These are phyloP conservation scores for Actenoides lindsayi DNA, from an alignment of 2,113 vertebrate genomes.

Conservation along the genomic window DNA sequence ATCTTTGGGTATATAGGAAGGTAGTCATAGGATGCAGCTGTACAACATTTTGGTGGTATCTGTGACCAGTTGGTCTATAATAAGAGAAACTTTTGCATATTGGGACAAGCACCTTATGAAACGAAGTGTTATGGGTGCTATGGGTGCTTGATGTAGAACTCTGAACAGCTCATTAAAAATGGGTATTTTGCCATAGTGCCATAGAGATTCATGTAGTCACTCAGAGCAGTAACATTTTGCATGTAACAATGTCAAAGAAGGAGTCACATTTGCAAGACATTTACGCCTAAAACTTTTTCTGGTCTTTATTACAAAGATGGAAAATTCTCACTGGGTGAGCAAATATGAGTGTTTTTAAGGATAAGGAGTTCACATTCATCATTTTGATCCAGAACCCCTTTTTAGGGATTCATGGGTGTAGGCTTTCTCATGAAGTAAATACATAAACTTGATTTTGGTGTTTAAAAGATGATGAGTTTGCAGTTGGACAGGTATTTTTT, in stretches of 20 bases:
- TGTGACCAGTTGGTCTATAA: too few relatives aligned
- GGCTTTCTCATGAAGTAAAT: background rate
- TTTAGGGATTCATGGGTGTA: background rate
- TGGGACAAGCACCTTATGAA: too few relatives aligned
- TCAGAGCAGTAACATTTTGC: background rate
- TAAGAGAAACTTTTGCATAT: too few relatives aligned
- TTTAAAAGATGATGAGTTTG: background rate
- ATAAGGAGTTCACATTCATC: background rate
- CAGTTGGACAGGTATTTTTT: background rate
- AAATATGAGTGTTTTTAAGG: background rate
- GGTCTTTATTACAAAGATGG: background rate
- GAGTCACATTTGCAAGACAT: background rate
- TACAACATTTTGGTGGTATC: too few relatives aligned
- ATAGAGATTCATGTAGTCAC: too few relatives aligned
- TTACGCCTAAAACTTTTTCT: background rate
- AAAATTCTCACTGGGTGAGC: background rate
- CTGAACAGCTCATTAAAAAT: too few relatives aligned
- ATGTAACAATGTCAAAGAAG: background rate
- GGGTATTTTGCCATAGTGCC: too few relatives aligned
- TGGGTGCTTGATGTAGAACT: too few relatives aligned
- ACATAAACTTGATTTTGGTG: background rate
- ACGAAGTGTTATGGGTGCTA: too few relatives aligned
- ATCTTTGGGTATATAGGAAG: too few relatives aligned
- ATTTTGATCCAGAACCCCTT: background rate
- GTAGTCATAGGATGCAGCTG: too few relatives aligned